Evolutionary conservation across 2,113 vertebrate genomes (phyloP), one percentile per base, ranked within the genome.

Genomic region (Dermatemys mawii): DNA sequence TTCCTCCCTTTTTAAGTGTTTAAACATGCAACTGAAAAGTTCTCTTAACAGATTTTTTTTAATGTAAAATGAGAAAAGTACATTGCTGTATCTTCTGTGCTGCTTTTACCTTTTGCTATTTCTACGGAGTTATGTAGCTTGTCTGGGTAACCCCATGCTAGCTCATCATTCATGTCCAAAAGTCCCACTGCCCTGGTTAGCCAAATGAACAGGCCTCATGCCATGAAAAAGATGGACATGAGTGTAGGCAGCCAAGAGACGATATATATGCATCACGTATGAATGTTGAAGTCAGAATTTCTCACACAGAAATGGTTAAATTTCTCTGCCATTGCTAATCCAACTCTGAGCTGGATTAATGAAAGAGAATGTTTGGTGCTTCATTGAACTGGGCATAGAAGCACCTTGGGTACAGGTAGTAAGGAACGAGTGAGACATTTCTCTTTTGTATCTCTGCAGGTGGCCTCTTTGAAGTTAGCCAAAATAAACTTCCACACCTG

Each of bases 401-500:
- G 89, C 93, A 73, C 90, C 94, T 93, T 27, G 80, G 80, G 80
- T 86, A 51, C 85, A 89, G 80, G 92, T 82, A 93, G 73, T 90
- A 44, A 24, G 24, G 83, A 94, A 93, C 78, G 81, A 75, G 81
- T 78, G 88, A 90, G 90, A 93, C 85, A 83, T 84, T 95, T 46
- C 96, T 94, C 96, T 96, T 96, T 97, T 96, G 81, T 97, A 1
- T 94, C 86, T 86, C 88, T 89, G 92, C 92, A 95, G 94, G 95
- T 96, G 90, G 95, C 86, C 86, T 93, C 87, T 97, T 95, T 96
- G 93, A 94, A 90, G 90, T 57, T 50, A 90, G 88, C 86, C 90
- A 94, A 93, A 97, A 91, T 93, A 93, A 96, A 87, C 92, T 93
- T 95, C 87, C 78, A 95, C 94, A 96, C 96, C 96, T 97, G 97